Evolutionary conservation across 2,888 invertebrate species (phyloP), one percentile per base, ranked within the genome.

Genomic region (Platypus cylindrus): DNA sequence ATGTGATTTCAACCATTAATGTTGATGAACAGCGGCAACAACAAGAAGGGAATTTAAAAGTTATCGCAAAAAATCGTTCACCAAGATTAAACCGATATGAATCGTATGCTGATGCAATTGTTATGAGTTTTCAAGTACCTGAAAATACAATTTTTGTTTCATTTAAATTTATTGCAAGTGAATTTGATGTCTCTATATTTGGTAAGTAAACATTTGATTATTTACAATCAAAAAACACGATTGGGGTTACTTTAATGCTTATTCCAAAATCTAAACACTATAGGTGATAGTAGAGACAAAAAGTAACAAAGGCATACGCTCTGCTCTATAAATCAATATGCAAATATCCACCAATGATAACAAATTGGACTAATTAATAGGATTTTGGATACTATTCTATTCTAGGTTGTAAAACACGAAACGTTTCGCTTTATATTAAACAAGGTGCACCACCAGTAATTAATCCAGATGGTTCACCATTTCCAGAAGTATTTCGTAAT

Each of bases 391-490:
- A n/a, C n/a, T n/a, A 16, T 22, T 27, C 11, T 27, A 45, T 52
- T 46, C 35, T 45, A 58, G 58, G 50, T 28, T 63, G 62, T 44
- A 43, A 45, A 25, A 41, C 51, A 7, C 49, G 57, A 46, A 70
- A 77, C 49, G 74, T 83, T 32, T 65, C 76, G 45, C 64, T 78
- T 48, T 73, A 79, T 53, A 59, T 90, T 34, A 87, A 87, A 56
- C 74, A 79, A 47, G 83, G 82, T 11, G 78, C 86, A 29, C 78
- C 81, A 51, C 89, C 90, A 14, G 77, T 87, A 3, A 75, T 89
- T 38, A 78, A 76, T 53, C 83, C 86, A 2, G 83, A 86, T 53
- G 80, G 80, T 41, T 78, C 84, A 27, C 69, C 73, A 29, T 82
- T 83, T 52, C 82, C 84, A 7, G 38, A 48, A 33, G 45, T 47